Percentiles rank a stretch among this genome's conserved stretches.
Conservation (phyloP, 2,113 vertebrate species). For the Petrocephalus zakoni region DNA sequence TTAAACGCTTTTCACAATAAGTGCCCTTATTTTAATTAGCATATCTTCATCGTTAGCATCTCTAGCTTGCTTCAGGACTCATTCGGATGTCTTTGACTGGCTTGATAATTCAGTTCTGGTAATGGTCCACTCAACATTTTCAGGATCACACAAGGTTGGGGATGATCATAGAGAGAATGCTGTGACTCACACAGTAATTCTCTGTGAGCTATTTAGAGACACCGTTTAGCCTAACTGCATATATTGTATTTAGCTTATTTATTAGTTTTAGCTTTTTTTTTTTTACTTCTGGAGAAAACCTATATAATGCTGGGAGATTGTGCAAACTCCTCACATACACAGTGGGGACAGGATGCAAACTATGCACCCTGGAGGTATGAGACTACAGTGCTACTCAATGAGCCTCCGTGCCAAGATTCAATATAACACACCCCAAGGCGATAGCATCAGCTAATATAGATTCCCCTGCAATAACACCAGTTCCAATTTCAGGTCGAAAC, state of each 20-base stretch:
- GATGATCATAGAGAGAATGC: no score
- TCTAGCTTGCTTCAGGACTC: neutral
- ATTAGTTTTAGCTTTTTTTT: neutral
- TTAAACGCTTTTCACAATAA: neutral
- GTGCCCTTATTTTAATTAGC: neutral
- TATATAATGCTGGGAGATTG: neutral
- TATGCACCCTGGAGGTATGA: neutral
- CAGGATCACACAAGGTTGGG: no score
- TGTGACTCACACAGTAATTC: no score
- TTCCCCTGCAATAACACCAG: neutral
- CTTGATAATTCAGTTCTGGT: no score
- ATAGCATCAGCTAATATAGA: neutral
- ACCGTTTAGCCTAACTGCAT: neutral
- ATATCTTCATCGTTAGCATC: neutral
- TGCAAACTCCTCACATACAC: neutral
- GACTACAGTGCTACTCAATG: neutral
- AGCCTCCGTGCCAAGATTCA: neutral
- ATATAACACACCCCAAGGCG: neutral
- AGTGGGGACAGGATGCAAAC: neutral
- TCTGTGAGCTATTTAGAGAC: neutral
- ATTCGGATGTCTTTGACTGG: neutral
- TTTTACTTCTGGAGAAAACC: neutral
- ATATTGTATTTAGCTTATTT: neutral
- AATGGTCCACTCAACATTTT: no score
- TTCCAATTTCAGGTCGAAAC: neutral